Evolutionary conservation across 2,113 vertebrate genomes (phyloP).

Genomic region (Cyanoramphus novaezelandiae): DNA sequence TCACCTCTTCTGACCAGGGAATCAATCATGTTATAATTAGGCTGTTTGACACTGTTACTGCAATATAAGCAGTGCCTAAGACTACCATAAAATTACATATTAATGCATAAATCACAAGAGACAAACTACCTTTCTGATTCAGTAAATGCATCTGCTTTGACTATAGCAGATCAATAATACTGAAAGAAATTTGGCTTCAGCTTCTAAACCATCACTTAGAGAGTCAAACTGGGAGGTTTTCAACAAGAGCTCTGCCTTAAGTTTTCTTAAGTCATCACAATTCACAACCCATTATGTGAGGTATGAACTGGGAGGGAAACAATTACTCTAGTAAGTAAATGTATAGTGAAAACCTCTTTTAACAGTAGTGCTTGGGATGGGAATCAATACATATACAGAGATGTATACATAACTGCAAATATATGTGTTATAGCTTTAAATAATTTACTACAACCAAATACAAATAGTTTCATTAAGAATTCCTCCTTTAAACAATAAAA

Average conservation of each 20-base stretch:
- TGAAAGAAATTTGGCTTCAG: neutral
- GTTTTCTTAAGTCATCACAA: neutral
- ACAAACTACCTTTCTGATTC: neutral
- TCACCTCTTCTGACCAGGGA: constrained; percentile 9
- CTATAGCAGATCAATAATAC: neutral
- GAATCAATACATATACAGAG: neutral
- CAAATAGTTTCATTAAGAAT: neutral
- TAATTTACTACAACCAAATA: neutral
- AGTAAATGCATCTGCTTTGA: neutral
- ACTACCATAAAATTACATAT: constrained; percentile 6
- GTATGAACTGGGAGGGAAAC: neutral
- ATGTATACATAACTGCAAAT: neutral
- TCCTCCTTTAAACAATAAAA: neutral
- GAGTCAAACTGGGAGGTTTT: neutral
- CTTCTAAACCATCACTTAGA: neutral
- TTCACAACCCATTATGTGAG: neutral
- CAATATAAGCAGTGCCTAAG: constrained; percentile 20
- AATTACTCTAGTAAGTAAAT: neutral
- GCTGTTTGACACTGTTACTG: constrained; percentile 20
- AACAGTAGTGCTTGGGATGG: neutral
- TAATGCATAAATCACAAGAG: constrained; percentile 28
- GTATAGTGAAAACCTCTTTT: neutral
- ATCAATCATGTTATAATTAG: constrained; percentile 30
- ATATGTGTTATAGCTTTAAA: neutral
- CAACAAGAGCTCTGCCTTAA: neutral